Conservation (phyloP, 2,797 vertebrate genomes). For the Neoniphon sammara region DNA sequence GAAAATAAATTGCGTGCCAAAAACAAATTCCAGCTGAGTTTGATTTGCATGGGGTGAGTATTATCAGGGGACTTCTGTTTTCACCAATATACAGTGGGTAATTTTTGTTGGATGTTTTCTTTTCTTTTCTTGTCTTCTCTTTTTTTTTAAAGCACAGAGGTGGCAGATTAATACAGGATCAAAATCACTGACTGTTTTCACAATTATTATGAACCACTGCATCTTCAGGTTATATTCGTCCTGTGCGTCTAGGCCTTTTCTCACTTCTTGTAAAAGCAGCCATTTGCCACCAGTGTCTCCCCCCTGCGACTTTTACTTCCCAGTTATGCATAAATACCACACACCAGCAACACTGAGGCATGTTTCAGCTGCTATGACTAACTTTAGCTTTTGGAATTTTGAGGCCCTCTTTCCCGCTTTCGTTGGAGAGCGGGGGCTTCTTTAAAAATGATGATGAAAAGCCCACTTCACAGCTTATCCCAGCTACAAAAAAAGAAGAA, state of each 20-base stretch:
- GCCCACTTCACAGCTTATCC: conserved; percentile 76
- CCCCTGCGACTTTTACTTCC: background rate
- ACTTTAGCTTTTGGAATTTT: conserved; percentile 24
- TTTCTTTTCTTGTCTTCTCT: too few relatives aligned
- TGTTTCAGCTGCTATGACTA: conserved; percentile 35
- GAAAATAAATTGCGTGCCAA: background rate
- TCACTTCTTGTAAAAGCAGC: conserved; percentile 3
- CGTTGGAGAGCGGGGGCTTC: conserved; percentile 6
- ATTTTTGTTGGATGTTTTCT: background rate
- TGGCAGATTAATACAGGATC: conserved; percentile 16
- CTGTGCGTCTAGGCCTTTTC: background rate
- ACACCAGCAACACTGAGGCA: conserved; percentile 17
- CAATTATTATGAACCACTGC: conserved; percentile 8
- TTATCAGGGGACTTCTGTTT: conserved; percentile 9
- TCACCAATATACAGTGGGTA: conserved; percentile 5
- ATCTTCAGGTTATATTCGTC: conserved; percentile 8
- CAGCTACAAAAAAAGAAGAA: conserved; percentile 57
- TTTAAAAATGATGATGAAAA: conserved; percentile 65
- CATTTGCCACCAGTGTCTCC: conserved; percentile 7
- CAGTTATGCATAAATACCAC: background rate
- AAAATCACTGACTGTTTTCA: background rate
- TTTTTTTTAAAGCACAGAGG: background rate
- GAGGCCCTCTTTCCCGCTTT: conserved; percentile 5
- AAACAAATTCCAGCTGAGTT: background rate
- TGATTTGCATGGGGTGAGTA: conserved; percentile 17